Conservation (phyloP, 2,888 invertebrate genomes). For the Tanypteryx hageni region DNA sequence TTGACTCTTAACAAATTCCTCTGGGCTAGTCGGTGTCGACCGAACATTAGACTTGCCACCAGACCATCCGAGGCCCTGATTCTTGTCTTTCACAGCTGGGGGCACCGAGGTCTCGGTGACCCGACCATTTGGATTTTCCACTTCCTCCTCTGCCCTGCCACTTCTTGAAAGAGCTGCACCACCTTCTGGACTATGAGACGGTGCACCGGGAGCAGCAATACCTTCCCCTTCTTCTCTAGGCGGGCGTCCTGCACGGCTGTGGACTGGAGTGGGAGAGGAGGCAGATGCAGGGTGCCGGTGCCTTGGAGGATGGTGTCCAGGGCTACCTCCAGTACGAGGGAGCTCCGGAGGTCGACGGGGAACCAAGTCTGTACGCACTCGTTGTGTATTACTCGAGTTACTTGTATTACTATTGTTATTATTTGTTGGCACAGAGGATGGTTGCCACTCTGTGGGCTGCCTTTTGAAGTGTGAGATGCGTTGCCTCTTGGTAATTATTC, state of each 20-base stretch:
- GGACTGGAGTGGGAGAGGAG: slow-evolving; percentile 72
- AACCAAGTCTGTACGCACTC: slow-evolving; percentile 10
- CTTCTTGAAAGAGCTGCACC: slow-evolving; percentile 62
- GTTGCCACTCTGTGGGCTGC: slow-evolving; percentile 73
- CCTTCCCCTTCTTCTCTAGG: slow-evolving; percentile 73
- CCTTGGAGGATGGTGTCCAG: slow-evolving; percentile 49
- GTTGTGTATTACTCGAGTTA: slow-evolving; percentile 18
- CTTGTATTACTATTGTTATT: slow-evolving; percentile 45
- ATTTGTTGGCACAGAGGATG: slow-evolving; percentile 39
- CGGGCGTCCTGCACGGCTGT: slow-evolving; percentile 74
- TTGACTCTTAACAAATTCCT: slow-evolving; percentile 36
- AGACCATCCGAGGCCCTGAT: slow-evolving; percentile 66
- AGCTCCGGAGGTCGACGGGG: slow-evolving; percentile 16
- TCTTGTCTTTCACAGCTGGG: slow-evolving; percentile 67
- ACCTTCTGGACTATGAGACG: slow-evolving; percentile 67
- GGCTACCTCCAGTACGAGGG: slow-evolving; percentile 29
- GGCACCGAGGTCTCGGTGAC: slow-evolving; percentile 65
- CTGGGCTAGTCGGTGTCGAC: slow-evolving; percentile 21
- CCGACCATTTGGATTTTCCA: slow-evolving; percentile 49
- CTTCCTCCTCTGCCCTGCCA: slow-evolving; percentile 65
- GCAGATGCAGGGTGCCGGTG: slow-evolving; percentile 74
- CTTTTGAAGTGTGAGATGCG: slow-evolving; percentile 91
- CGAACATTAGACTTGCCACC: slow-evolving; percentile 34
- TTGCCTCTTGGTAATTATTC: slow-evolving; percentile 84
- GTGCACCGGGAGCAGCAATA: slow-evolving; percentile 66